phyloP scores from a whole-genome alignment of 2,888 invertebrate species.

The Ganaspis brasiliensis region DNA sequence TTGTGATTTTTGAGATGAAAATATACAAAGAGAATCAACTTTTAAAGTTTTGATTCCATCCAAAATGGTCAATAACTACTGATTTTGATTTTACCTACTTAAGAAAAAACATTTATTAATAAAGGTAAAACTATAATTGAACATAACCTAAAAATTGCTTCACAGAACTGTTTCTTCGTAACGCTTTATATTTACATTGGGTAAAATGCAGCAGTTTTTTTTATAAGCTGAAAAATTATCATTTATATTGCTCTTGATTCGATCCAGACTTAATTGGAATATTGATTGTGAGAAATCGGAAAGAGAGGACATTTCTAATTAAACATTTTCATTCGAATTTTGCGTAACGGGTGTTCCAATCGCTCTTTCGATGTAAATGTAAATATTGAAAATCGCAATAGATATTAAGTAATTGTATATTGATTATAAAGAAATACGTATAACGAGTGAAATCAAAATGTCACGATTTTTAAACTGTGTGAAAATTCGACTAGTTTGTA shows the following conservation, averaged over 20 bases:
- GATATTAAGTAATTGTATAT: constrained; percentile 10
- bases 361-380: constrained; percentile 37
- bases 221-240: too few relatives aligned
- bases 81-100: too few relatives aligned
- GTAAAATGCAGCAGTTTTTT: too few relatives aligned
- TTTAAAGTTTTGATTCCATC: too few relatives aligned
- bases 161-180: too few relatives aligned
- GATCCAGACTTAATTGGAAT: not conserved
- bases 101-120: too few relatives aligned
- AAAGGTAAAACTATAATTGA: too few relatives aligned
- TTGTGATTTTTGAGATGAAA: too few relatives aligned
- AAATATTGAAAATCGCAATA: constrained; percentile 2
- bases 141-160: too few relatives aligned
- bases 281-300: not conserved
- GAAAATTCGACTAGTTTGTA: not conserved
- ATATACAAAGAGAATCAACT: too few relatives aligned
- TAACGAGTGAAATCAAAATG: not conserved
- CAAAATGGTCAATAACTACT: too few relatives aligned
- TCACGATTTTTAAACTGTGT: constrained; percentile 16
- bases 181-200: too few relatives aligned
- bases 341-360: not conserved
- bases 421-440: not conserved
- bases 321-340: constrained; percentile 6
- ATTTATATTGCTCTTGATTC: not conserved
- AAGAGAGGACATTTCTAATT: not conserved